Base-by-base conservation (phyloP, 2,797 vertebrate genomes). In the Falco berigora region DNA sequence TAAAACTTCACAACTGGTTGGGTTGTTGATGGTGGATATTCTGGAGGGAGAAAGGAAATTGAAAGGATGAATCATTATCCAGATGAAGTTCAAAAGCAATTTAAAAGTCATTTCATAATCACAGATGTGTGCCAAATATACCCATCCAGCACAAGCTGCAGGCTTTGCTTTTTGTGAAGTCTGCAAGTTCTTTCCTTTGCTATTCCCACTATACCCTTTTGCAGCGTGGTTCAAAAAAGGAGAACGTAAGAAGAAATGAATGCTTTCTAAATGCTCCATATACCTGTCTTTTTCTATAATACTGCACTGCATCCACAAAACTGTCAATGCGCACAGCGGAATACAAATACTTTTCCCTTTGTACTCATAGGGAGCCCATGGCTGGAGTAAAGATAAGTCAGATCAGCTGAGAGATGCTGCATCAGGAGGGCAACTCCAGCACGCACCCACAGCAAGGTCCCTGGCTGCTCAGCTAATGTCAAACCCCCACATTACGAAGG, bases 81-180 rank as follows among this genome's bases (percentile, higher is more conserved):
- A 79, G 40, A 92, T 55, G 64, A 88, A 81, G 69, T 88, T 94
- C 87, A 81, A 91, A 95, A 96, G 69, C 34, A 75, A 79, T 89
- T 82, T 90, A 64, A 95, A 96, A 83, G 62, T 36, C 3, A 62
- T 96, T 97, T 95, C 91, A 59, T 91, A 97, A 97, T 77, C 78
- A 22, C 36, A 66, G 30, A 67, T 67, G 46, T 83, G 86, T 66
- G 28, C 62, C 61, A 94, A 91, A 86, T 92, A 96, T 75, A 68
- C 16, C 30, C 14, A 3, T 19, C 69, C 82, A 83, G 66, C 61
- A 90, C 55, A 92, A 93, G 44, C 49, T 83, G 36, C 21, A 86
- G 74, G 50, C 11, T 84, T 90, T 67, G 58, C 52, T 71, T 96
- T 94, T 88, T 91, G 86, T 71, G 42, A 88, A 91, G 34, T 82